Base-by-base conservation (phyloP, 2,797 vertebrate genomes). In the Borostomias antarcticus region DNA sequence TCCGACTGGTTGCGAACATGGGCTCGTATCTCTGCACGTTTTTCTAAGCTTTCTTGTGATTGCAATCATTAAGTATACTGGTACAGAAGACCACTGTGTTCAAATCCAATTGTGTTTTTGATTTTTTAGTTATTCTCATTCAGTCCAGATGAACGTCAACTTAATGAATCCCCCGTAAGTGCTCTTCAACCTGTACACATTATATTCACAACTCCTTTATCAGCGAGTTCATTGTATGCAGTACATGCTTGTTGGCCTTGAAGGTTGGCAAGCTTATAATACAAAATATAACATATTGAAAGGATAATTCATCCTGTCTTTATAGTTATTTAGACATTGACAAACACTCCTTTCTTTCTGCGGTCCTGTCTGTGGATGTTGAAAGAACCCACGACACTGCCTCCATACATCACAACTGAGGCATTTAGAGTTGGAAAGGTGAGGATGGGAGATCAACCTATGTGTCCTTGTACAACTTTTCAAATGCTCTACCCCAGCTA, bases 1-100 rank as follows among this genome's bases (percentile, higher is more conserved):
- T 86, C 81, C 81, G 79, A 88, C 86, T 88, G 87, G 80, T 86
- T 88, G 83, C 86, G 85, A 90, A 86, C 88, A 90, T 88, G 88
- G 91, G 89, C 77, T 85, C 67, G 58, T 80, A 77, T 86, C 85
- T 72, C 73, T 81, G 79, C 80, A 43, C 74, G 85, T 82, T 81
- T 76, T 67, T 73, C 81, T 78, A 79, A 79, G 26, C 79, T 82
- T 58, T 80, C 70, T 64, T 74, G 62, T 57, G 70, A 62, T 50
- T 77, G 70, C 58, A 72, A 68, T 53, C 9, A 10, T 51, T 25
- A 45, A 45, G 48, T 23, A 9, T 21, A 23, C 21, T 51, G 23
- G 2, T 26, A 11, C 10, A 51, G 21, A 26, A 51, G 10, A 21
- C 48, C 64, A 66, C 69, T 58, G 62, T 70, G 67, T 51, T 23